Evolutionary conservation across 2,113 vertebrate species (phyloP).

Genomic region (Charina bottae): DNA sequence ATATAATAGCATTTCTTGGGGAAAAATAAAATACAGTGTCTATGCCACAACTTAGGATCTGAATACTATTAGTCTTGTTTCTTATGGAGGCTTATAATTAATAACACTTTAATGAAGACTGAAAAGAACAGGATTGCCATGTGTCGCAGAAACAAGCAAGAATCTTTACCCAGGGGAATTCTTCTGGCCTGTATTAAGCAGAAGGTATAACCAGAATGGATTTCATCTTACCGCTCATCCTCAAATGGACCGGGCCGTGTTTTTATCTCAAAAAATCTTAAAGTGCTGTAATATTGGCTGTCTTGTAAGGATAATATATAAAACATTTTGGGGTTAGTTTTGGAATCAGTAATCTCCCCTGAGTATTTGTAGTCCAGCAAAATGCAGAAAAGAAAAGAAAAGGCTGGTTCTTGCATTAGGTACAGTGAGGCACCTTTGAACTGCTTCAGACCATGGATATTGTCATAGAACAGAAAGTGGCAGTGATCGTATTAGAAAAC

Average conservation of each 20-base stretch:
- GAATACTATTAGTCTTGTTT: fast-evolving
- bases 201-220: background rate
- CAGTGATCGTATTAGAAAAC: background rate
- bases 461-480: background rate
- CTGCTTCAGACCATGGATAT: background rate
- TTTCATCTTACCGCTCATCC: background rate
- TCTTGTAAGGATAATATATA: background rate
- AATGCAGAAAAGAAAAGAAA: background rate
- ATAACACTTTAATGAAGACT: background rate
- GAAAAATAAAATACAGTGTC: background rate
- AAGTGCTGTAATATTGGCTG: background rate
- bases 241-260: background rate
- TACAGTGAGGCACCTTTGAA: background rate
- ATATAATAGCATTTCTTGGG: fast-evolving
- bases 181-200: background rate
- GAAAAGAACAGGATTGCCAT: background rate
- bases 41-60: fast-evolving
- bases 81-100: background rate
- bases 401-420: background rate
- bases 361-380: background rate
- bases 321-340: background rate
- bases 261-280: background rate
- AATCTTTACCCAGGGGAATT: background rate
- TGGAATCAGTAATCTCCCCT: background rate
- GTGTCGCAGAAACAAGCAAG: background rate